Evolutionary conservation across 2,797 vertebrate species (phyloP).

Genomic region (Tragopan temminckii): DNA sequence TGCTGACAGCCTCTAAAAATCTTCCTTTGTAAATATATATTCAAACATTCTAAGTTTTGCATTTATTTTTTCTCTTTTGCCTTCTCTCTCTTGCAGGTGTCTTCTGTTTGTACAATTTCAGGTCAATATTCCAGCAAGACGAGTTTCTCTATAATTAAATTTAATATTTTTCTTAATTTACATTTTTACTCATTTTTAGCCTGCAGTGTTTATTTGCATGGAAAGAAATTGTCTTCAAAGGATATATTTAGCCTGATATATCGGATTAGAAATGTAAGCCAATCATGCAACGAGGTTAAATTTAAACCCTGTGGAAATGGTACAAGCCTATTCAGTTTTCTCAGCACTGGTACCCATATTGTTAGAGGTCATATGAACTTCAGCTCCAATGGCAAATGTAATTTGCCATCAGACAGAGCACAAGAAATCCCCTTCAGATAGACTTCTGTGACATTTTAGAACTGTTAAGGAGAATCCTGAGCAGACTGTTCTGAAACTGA

Average conservation of each 20-base stretch:
- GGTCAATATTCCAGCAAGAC: not conserved
- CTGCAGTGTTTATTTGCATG: constrained; percentile 37
- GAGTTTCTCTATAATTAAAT: constrained; percentile 1
- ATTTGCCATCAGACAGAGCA: constrained; percentile 19
- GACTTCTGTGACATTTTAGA: not conserved
- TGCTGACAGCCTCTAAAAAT: constrained; percentile 33
- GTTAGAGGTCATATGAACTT: not conserved
- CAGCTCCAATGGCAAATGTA: not conserved
- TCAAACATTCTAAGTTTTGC: not conserved
- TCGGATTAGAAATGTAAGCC: constrained; percentile 75
- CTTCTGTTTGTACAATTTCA: not conserved
- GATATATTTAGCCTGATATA: constrained; percentile 67
- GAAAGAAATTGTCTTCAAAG: constrained; percentile 53
- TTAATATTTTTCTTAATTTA: constrained; percentile 21
- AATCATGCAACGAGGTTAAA: constrained; percentile 69
- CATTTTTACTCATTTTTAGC: constrained; percentile 13
- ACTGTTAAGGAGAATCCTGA: not conserved
- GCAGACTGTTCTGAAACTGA: not conserved
- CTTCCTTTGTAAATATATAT: constrained; percentile 16
- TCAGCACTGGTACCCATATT: not conserved
- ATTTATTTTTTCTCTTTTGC: not conserved
- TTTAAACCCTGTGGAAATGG: constrained; percentile 60
- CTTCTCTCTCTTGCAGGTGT: not conserved
- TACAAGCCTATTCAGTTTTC: constrained; percentile 43
- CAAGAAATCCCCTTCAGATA: not conserved